Evolutionary conservation across 2,888 invertebrate species (phyloP).

Genomic region (Adineta ricciae): DNA sequence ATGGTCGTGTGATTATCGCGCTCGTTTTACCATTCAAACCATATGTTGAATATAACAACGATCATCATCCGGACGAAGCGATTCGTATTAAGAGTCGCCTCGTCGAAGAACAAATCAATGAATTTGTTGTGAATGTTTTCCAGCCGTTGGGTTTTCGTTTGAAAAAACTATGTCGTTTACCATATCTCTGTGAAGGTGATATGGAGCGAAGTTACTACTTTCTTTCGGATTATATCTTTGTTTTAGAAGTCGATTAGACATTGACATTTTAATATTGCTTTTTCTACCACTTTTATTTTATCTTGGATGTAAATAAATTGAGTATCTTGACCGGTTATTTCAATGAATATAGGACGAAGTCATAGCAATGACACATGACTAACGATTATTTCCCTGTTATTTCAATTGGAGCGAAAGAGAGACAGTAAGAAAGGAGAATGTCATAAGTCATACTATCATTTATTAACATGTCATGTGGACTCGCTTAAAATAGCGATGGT

Average conservation of each 20-base stretch:
- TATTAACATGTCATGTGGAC: no score
- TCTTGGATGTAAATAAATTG: background rate
- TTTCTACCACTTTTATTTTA: background rate
- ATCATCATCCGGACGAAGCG: slow-evolving; percentile 21
- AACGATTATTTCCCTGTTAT: no score
- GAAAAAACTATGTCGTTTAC: slow-evolving; percentile 74
- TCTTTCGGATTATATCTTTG: slow-evolving; percentile 78
- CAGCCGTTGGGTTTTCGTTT: slow-evolving; percentile 65
- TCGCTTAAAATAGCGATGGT: no score
- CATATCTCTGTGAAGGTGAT: slow-evolving; percentile 93
- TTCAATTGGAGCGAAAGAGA: no score
- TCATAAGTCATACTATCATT: no score
- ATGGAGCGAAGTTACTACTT: slow-evolving; percentile 68
- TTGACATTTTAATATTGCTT: no score
- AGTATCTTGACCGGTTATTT: no score
- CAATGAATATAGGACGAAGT: no score
- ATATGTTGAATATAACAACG: slow-evolving; percentile 65
- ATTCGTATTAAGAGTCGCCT: background rate
- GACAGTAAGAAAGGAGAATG: no score
- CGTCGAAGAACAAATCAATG: slow-evolving; percentile 60
- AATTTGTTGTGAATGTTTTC: slow-evolving; percentile 59
- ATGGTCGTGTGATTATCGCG: slow-evolving; percentile 70
- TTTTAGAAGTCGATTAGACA: slow-evolving; percentile 43
- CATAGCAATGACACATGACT: no score
- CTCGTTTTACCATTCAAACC: slow-evolving; percentile 84